Evolutionary conservation across 92 coral and sea anemone species (phyloP).

Genomic region (Pocillopora meandrina): DNA sequence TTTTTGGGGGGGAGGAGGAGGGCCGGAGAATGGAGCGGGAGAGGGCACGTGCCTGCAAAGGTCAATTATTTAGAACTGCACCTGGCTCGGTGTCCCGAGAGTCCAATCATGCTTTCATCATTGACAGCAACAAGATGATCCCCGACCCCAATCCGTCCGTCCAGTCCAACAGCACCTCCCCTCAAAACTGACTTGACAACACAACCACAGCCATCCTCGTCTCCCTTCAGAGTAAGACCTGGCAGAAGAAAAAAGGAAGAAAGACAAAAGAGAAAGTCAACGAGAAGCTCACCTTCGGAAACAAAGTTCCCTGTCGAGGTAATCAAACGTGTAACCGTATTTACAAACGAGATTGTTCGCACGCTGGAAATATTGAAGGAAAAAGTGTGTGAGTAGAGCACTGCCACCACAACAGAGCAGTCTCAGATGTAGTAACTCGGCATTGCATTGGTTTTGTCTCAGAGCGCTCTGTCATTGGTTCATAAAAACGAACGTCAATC

Average conservation of each 20-base stretch:
- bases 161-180: conserved; percentile 97
- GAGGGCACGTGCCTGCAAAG: background rate
- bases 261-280: background rate
- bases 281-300: too few relatives aligned
- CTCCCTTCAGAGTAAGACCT: conserved; percentile 90
- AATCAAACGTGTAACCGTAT: too few relatives aligned
- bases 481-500: too few relatives aligned
- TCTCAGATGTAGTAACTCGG: too few relatives aligned
- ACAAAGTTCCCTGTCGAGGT: too few relatives aligned
- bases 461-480: too few relatives aligned
- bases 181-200: conserved; percentile 81
- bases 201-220: conserved; percentile 93
- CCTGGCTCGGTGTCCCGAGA: conserved; percentile 86
- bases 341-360: too few relatives aligned
- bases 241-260: background rate
- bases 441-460: too few relatives aligned
- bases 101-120: conserved; percentile 92
- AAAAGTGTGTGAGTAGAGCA: too few relatives aligned
- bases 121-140: conserved; percentile 91
- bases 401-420: too few relatives aligned
- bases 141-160: conserved; percentile 90
- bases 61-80: conserved; percentile 14
- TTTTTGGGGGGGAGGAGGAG: background rate
- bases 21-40: background rate
- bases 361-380: too few relatives aligned